Evolutionary conservation across 2,113 vertebrate species (phyloP).

Genomic region (Callionymus lyra): DNA sequence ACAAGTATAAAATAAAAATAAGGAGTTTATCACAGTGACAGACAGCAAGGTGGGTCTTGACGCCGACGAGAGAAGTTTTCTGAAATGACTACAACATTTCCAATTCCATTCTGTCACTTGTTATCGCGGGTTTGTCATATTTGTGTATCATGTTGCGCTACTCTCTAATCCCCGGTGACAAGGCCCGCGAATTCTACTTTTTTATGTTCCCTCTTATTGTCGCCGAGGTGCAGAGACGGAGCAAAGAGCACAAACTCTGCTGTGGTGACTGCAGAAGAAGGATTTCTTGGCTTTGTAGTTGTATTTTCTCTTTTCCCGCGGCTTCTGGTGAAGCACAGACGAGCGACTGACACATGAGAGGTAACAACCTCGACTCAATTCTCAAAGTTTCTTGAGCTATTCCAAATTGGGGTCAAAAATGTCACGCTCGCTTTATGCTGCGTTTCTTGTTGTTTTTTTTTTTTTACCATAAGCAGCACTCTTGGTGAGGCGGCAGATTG

Average conservation of each 20-base stretch:
- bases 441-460: too few relatives aligned
- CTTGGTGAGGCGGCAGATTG: too few relatives aligned
- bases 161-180: conserved; percentile 53
- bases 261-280: conserved; percentile 10
- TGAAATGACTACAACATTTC: conserved; percentile 42
- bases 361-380: too few relatives aligned
- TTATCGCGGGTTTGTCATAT: conserved; percentile 53
- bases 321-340: too few relatives aligned
- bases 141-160: conserved; percentile 39
- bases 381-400: too few relatives aligned
- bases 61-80: conserved; percentile 31
- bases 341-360: too few relatives aligned
- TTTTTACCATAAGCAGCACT: too few relatives aligned
- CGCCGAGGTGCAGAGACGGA: conserved; percentile 19
- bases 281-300: conserved; percentile 4
- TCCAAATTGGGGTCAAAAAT: too few relatives aligned
- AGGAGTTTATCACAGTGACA: too few relatives aligned
- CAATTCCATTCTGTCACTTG: conserved; percentile 46
- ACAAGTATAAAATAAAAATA: too few relatives aligned
- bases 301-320: too few relatives aligned
- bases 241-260: conserved; percentile 22
- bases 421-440: too few relatives aligned
- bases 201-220: conserved; percentile 18
- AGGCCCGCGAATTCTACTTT: conserved; percentile 33
- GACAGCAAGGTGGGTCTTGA: conserved; percentile 32